Percentiles rank a stretch among this genome's conserved stretches.
These are phyloP conservation scores for Oryzias dopingdopingensis DNA, from an alignment of 2,797 vertebrate species.

Conservation along the genomic window DNA sequence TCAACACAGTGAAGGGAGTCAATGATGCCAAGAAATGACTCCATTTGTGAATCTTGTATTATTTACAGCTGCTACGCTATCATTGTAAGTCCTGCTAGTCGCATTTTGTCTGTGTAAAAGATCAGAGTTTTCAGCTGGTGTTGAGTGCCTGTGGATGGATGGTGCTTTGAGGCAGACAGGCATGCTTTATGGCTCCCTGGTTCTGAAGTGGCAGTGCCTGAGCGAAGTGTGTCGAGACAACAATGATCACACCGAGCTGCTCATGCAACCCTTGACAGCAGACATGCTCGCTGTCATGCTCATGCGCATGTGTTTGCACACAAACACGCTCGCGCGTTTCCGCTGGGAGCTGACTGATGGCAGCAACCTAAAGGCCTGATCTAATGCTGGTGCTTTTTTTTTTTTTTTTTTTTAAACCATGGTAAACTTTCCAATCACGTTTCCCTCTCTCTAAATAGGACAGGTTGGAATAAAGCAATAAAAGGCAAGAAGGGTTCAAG, in stretches of 20 bases:
- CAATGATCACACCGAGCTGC: slow-evolving; percentile 53
- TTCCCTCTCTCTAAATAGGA: slow-evolving; percentile 62
- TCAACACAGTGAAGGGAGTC: slow-evolving; percentile 14
- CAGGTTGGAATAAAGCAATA: slow-evolving; percentile 49
- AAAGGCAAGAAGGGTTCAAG: slow-evolving; percentile 66
- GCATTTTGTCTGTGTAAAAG: slow-evolving; percentile 38
- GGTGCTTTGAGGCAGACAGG: slow-evolving; percentile 64
- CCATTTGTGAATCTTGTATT: slow-evolving; percentile 23
- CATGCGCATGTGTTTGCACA: slow-evolving; percentile 5
- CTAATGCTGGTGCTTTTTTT: background rate
- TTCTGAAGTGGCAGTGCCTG: slow-evolving; percentile 64
- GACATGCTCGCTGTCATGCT: slow-evolving; percentile 15
- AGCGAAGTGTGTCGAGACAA: slow-evolving; percentile 57
- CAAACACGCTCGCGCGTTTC: background rate
- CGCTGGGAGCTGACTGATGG: slow-evolving; percentile 5
- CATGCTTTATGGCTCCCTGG: slow-evolving; percentile 63
- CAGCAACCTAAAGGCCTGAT: slow-evolving; percentile 7
- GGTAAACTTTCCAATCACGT: slow-evolving; percentile 57
- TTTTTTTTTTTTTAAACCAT: slow-evolving; percentile 33
- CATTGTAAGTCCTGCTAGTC: slow-evolving; percentile 51
- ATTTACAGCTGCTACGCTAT: slow-evolving; percentile 27
- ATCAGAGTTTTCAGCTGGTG: slow-evolving; percentile 55
- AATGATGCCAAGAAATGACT: slow-evolving; percentile 8
- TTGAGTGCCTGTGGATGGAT: slow-evolving; percentile 57
- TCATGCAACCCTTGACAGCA: slow-evolving; percentile 43